Conservation (phyloP, 2,888 invertebrate species). For the Endomychus coccineus region DNA sequence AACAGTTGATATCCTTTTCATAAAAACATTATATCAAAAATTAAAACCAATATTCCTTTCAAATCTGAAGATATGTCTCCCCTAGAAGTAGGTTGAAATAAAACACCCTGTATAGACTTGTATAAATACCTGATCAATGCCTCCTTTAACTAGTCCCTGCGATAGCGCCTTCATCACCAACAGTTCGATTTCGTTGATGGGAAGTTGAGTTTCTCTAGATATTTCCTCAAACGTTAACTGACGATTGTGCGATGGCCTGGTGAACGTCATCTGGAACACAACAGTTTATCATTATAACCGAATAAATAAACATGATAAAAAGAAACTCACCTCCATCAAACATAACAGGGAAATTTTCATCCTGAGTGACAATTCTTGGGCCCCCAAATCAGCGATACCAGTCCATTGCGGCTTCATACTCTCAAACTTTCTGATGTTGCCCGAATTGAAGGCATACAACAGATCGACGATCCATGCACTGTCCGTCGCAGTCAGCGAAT, state of each 20-base stretch:
- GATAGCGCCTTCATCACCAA: conserved; percentile 97
- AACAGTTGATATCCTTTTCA: too few species aligned
- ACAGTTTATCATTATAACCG: conserved; percentile 8
- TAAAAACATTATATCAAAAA: too few species aligned
- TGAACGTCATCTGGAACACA: conserved; percentile 80
- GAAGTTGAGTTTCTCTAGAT: conserved; percentile 74
- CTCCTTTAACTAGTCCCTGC: conserved; percentile 86
- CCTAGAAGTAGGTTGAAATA: too few species aligned
- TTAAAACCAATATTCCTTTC: too few species aligned
- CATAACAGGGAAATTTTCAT: conserved; percentile 94
- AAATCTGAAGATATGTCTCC: too few species aligned
- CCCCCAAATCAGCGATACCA: conserved; percentile 73
- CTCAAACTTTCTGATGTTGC: conserved; percentile 71
- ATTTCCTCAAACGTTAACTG: conserved; percentile 88
- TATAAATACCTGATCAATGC: conserved; percentile 89
- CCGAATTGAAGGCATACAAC: conserved; percentile 78
- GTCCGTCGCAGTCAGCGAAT: conserved; percentile 69
- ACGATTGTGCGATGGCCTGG: conserved; percentile 79
- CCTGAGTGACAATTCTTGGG: conserved; percentile 71
- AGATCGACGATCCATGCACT: conserved; percentile 86
- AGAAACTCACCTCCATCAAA: conserved; percentile 74
- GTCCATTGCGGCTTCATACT: conserved; percentile 67
- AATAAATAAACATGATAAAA: conserved; percentile 1
- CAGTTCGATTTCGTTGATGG: conserved; percentile 81
- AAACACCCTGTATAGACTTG: too few species aligned